Evolutionary conservation across 2,888 invertebrate genomes (phyloP).

Genomic region (Cephus pygmeus): DNA sequence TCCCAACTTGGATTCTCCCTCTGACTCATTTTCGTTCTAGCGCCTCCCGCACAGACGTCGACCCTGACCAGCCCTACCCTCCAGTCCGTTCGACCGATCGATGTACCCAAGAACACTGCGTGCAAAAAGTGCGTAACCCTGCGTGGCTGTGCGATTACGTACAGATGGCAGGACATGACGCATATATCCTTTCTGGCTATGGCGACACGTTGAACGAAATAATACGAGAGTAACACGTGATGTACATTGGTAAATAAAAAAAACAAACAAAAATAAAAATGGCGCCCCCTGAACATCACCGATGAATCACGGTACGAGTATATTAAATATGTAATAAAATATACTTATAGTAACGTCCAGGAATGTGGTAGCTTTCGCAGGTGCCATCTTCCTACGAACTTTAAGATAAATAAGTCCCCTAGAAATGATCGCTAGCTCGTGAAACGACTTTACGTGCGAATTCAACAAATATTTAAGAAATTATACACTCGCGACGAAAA

Average conservation of each 20-base stretch:
- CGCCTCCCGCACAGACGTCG: not conserved
- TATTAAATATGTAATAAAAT: too few relatives aligned
- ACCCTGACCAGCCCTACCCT: constrained; percentile 4
- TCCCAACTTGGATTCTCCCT: not conserved
- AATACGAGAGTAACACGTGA: not conserved
- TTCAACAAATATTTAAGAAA: too few relatives aligned
- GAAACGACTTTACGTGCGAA: too few relatives aligned
- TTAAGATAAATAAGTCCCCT: too few relatives aligned
- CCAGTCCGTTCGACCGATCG: not conserved
- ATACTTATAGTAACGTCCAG: too few relatives aligned
- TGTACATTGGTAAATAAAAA: not conserved
- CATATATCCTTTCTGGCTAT: not conserved
- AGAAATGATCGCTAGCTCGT: too few relatives aligned
- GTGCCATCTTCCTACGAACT: too few relatives aligned
- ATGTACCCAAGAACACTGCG: not conserved
- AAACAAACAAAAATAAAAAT: not conserved
- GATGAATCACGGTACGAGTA: too few relatives aligned
- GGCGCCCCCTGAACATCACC: too few relatives aligned
- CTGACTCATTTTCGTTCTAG: not conserved
- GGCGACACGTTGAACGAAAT: not conserved
- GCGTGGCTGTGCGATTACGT: not conserved
- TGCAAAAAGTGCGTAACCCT: not conserved
- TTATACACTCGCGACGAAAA: too few relatives aligned
- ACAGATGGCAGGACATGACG: not conserved
- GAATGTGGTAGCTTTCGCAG: too few relatives aligned